Percentiles rank a stretch among this genome's conserved stretches.
phyloP scores from a whole-genome alignment of 1,140 invertebrate genomes.

The Leptinotarsa defecta region DNA sequence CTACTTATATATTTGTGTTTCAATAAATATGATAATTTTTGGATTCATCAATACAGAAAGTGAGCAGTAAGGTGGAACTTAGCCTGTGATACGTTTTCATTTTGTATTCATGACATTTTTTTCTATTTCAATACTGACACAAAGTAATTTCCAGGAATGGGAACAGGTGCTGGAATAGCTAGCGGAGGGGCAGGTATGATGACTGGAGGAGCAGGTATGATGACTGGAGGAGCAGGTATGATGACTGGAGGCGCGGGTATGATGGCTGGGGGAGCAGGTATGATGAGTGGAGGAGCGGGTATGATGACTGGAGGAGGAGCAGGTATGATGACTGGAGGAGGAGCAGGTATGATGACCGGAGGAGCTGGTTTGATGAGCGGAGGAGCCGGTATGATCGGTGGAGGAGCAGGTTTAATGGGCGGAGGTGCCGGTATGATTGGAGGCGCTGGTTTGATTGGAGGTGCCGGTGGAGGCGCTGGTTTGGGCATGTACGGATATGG shows the following conservation, averaged over 20 bases:
- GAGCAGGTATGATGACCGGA: slow-evolving; percentile 14
- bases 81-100: no score
- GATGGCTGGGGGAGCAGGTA: neutral
- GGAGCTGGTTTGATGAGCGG: slow-evolving; percentile 11
- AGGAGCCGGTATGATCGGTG: neutral
- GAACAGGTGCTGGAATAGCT: slow-evolving; percentile 37
- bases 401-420: slow-evolving; percentile 8
- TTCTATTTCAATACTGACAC: no score
- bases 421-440: slow-evolving; percentile 21
- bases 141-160: slow-evolving; percentile 24
- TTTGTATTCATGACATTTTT: no score
- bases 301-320: slow-evolving; percentile 19
- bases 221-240: no score
- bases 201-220: no score
- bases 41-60: no score
- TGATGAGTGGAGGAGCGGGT: neutral
- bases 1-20: no score
- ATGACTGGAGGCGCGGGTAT: no score
- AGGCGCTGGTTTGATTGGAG: slow-evolving; percentile 2
- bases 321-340: slow-evolving; percentile 7
- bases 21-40: no score
- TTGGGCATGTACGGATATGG: slow-evolving; percentile 36
- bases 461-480: slow-evolving; percentile 3
- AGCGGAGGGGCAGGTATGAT: neutral
- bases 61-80: no score